Percentiles rank a stretch among this genome's conserved stretches.
Conservation (phyloP, 1,140 invertebrate species). For the Microplitis demolitor region DNA sequence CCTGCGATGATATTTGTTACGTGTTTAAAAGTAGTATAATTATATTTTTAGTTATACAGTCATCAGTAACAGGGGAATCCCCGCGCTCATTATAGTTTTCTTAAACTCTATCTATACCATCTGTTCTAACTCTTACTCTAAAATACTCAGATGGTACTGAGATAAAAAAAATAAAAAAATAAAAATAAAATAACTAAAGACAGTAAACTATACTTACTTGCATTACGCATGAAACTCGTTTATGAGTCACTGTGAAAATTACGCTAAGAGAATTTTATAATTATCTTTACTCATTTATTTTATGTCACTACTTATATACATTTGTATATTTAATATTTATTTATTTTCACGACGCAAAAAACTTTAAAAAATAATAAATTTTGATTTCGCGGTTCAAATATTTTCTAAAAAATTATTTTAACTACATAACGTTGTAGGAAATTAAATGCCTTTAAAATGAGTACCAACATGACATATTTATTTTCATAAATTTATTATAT, state of each 20-base stretch:
- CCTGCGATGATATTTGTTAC: background rate
- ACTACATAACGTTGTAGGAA: too few relatives aligned
- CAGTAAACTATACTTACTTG: background rate
- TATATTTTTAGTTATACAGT: constrained; percentile 2
- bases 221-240: constrained; percentile 28
- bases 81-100: constrained; percentile 19
- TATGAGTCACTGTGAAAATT: constrained; percentile 25
- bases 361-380: too few relatives aligned
- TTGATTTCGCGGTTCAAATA: too few relatives aligned
- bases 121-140: too few relatives aligned
- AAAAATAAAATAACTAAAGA: too few relatives aligned
- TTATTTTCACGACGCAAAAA: background rate
- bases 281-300: background rate
- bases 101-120: background rate
- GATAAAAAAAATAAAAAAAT: too few relatives aligned
- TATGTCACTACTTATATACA: background rate
- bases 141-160: too few relatives aligned
- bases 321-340: too few relatives aligned
- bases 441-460: too few relatives aligned
- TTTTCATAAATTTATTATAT: too few relatives aligned
- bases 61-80: constrained; percentile 4
- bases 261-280: constrained; percentile 20
- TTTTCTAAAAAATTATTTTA: too few relatives aligned
- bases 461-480: too few relatives aligned
- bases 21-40: background rate